phyloP scores from a whole-genome alignment of 2,113 vertebrate species.

The Aphelocoma coerulescens region DNA sequence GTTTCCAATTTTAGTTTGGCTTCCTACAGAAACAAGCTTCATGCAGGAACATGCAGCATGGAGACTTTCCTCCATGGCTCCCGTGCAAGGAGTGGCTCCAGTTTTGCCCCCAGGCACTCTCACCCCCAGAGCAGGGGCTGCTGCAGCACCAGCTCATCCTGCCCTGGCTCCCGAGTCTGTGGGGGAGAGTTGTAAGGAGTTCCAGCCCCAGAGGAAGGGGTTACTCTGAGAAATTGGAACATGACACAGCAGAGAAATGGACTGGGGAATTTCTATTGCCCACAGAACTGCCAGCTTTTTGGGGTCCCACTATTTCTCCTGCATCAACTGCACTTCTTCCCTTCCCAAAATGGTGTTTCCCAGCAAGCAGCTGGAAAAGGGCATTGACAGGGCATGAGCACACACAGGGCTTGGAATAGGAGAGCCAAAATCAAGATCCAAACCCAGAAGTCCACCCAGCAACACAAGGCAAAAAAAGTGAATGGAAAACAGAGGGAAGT shows the following conservation, averaged over 20 bases:
- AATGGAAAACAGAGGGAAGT: background rate
- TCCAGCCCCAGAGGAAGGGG: background rate
- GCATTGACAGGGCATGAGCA: background rate
- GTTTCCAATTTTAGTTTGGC: background rate
- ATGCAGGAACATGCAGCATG: background rate
- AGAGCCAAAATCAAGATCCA: background rate
- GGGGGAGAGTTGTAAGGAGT: background rate
- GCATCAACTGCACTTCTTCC: background rate
- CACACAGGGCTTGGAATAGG: background rate
- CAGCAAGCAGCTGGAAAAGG: background rate
- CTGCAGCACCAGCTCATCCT: background rate
- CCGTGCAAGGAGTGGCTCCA: background rate
- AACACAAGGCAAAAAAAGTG: background rate
- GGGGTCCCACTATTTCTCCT: background rate
- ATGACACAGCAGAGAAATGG: rapidly evolving
- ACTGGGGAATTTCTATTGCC: background rate
- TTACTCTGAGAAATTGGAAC: background rate
- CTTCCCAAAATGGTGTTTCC: background rate
- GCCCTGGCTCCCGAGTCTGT: background rate
- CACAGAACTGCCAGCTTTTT: background rate
- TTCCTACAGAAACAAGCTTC: background rate
- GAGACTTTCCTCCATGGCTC: background rate
- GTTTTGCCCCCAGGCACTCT: background rate
- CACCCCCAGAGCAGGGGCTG: background rate
- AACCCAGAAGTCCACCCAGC: background rate